Evolutionary conservation across 2,797 vertebrate genomes (phyloP), one percentile per base, ranked within the genome.

Genomic region (Macroramphosus scolopax): DNA sequence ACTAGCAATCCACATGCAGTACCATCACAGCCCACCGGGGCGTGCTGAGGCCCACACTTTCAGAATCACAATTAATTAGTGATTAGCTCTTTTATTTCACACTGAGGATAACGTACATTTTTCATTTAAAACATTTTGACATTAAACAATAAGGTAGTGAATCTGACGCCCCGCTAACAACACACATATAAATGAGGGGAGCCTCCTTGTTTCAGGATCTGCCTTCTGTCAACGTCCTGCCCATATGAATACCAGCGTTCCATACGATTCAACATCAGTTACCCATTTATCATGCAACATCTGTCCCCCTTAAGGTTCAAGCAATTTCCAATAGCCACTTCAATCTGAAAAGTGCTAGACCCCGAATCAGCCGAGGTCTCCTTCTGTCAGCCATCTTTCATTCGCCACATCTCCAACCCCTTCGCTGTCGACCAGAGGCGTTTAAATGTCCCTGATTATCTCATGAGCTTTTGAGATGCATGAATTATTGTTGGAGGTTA

Each of bases 401-500:
- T 86, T 78, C 73, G 30, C 44, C 47, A 30, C 58, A 58, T 74
- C 70, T 77, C 57, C 62, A 62, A 63, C 63, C 60, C 69, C 59
- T n/a, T 59, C 48, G 13, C 52, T 36, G 49, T 58, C 72, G 70
- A 78, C 83, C 78, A 84, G 72, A 68, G 74, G 76, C 59, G 30
- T 68, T 80, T 81, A 72, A 78, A 81, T 80, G 73, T 67, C 65
- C 62, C 56, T 6, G 75, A 88, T 87, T 86, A 86, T 80, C 73
- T 72, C 51, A 47, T 60, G 78, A 67, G 76, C 77, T 75, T 86
- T 82, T 79, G 70, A 89, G 86, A 81, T 68, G 80, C 70, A 78
- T 80, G 72, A 82, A 82, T 87, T 86, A 87, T 81, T 76, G 75
- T 81, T 68, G 70, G 71, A 72, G 84, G 83, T 81, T 80, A 84